A percentile compares a stretch with the other conserved stretches of the same genome.
Conservation (phyloP, 2,888 invertebrate genomes). For the Listrodromus nycthemerus region DNA sequence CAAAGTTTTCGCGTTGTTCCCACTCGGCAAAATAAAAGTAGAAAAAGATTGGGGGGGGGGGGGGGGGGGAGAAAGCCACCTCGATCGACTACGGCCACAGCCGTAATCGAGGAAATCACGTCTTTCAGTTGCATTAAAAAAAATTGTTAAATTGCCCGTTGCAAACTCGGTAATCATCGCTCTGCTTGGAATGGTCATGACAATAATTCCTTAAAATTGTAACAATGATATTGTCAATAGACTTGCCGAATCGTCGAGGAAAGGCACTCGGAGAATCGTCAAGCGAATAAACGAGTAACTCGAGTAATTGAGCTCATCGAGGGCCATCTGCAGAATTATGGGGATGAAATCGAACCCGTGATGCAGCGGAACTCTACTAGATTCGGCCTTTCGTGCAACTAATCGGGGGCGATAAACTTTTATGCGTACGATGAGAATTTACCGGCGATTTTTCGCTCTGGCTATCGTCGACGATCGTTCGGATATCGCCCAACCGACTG, state of each 20-base stretch:
- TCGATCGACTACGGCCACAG: background rate
- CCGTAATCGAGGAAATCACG: background rate
- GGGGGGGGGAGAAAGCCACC: conserved; percentile 14
- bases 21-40: conserved; percentile 14
- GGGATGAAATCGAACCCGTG: conserved; percentile 16
- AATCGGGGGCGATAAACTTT: conserved; percentile 62
- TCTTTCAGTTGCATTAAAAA: background rate
- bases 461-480: background rate
- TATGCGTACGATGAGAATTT: conserved; percentile 10
- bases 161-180: background rate
- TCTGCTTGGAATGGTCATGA: background rate
- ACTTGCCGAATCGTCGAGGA: background rate
- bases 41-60: no score
- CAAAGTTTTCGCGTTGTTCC: conserved; percentile 49
- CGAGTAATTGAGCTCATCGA: conserved; percentile 35
- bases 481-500: background rate
- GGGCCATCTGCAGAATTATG: conserved; percentile 33
- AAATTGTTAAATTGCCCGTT: background rate
- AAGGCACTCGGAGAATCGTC: conserved; percentile 31
- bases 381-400: conserved; percentile 53
- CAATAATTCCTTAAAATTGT: background rate
- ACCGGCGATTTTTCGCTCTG: background rate
- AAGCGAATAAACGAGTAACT: conserved; percentile 45
- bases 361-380: conserved; percentile 22
- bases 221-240: background rate